phyloP scores from a whole-genome alignment of 2,113 vertebrate species.

The Ophiodon elongatus region DNA sequence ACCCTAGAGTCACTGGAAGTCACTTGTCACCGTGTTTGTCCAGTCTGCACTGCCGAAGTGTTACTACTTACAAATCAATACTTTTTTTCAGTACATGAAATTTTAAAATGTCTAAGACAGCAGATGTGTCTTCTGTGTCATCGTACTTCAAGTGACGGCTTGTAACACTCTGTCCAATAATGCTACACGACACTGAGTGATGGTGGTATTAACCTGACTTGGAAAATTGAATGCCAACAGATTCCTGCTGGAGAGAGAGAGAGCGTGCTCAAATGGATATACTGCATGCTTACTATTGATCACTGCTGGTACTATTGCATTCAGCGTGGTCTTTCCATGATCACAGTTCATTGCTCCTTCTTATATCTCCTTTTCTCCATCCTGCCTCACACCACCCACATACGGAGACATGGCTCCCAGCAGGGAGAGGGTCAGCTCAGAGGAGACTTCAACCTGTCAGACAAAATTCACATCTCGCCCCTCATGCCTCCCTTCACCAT shows the following conservation, averaged over 20 bases:
- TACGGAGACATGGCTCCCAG: conserved; percentile 76
- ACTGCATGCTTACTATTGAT: conserved; percentile 35
- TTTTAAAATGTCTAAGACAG: conserved; percentile 62
- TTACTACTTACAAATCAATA: conserved; percentile 68
- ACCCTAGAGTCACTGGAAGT: conserved; percentile 54
- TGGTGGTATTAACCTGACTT: conserved; percentile 31
- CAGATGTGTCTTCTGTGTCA: conserved; percentile 57
- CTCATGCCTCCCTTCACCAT: conserved; percentile 77
- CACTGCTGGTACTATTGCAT: conserved; percentile 20
- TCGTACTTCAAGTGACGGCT: conserved; percentile 25
- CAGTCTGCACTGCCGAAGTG: conserved; percentile 28
- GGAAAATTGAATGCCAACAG: conserved; percentile 31
- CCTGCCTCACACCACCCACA: conserved; percentile 61
- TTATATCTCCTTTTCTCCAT: conserved; percentile 47
- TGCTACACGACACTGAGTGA: conserved; percentile 45
- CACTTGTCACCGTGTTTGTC: conserved; percentile 63
- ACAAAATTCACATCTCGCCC: conserved; percentile 81
- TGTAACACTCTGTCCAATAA: conserved; percentile 38
- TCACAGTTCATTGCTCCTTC: conserved; percentile 68
- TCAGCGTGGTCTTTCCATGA: conserved; percentile 55
- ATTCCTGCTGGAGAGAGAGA: conserved; percentile 12
- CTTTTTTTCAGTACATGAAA: conserved; percentile 43
- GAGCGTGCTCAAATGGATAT: conserved; percentile 32
- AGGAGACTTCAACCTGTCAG: conserved; percentile 86
- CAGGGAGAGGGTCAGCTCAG: conserved; percentile 78